Conservation (phyloP, 1,140 invertebrate genomes). For the Drosophila carrolli region DNA sequence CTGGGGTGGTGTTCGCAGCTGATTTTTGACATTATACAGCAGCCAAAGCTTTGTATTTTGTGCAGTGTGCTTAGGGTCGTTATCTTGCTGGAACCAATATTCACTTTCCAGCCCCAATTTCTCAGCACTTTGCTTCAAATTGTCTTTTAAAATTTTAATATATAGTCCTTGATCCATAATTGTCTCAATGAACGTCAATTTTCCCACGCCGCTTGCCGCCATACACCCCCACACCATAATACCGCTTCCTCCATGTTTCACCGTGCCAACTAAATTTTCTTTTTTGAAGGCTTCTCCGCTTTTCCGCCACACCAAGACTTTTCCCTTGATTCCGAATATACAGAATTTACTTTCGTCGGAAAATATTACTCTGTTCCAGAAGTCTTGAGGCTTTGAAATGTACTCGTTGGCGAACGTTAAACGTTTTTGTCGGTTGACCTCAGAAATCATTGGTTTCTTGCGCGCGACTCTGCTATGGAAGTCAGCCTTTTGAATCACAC, state of each 20-base stretch:
- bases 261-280: conserved; percentile 64
- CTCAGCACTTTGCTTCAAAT: too few species aligned
- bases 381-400: conserved; percentile 17
- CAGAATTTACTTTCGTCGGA: conserved; percentile 69
- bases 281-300: conserved; percentile 5
- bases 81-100: too few species aligned
- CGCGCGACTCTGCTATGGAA: not conserved
- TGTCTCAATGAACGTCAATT: too few species aligned
- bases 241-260: conserved; percentile 58
- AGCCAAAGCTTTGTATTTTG: too few species aligned
- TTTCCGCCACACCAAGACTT: not conserved
- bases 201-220: not conserved
- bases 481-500: not conserved
- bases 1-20: too few species aligned
- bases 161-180: too few species aligned
- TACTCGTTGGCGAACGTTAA: conserved; percentile 49
- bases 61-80: too few species aligned
- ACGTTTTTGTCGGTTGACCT: conserved; percentile 43
- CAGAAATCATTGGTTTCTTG: conserved; percentile 38
- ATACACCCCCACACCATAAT: conserved; percentile 3
- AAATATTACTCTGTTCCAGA: conserved; percentile 54
- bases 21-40: too few species aligned
- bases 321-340: conserved; percentile 42
- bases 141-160: too few species aligned
- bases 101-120: too few species aligned